Evolutionary conservation across 2,888 invertebrate species (phyloP), one percentile per base, ranked within the genome.

Genomic region (Ichneumoninae sp.): DNA sequence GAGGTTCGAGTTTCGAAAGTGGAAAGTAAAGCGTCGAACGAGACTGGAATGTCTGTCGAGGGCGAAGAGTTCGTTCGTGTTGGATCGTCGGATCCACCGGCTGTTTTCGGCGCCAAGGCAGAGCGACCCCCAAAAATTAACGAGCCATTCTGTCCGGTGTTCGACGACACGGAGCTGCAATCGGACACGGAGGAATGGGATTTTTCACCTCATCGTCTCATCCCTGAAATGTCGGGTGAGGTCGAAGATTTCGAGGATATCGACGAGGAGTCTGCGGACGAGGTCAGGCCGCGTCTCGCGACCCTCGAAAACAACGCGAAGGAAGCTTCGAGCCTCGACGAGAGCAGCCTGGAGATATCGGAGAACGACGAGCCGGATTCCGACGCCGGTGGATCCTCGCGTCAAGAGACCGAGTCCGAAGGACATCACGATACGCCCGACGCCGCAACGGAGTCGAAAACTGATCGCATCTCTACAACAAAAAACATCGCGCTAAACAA

Each of bases 121-220:
- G 1, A 7, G 13, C 47, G 47, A 47, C 16, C 19, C 13, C 2
- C 36, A 60, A 69, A 22, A 36, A 73, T 33, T 3, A 3, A 52
- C 3, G 26, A 8, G 0, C 22, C 60, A 30, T 50, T 13, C 33
- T 60, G 78, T 36, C 85, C 83, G 16, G 68, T 89, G n/a, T 86
- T 87, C 0, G 85, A 90, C 65, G 89, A 89, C 40, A 4, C 50
- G 5, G 83, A 87, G 68, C 8, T 79, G 44, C 60, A 82, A 47
- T 79, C 71, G 16, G 86, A 88, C 16, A 63, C 8, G 3, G 66
- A 85, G 13, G 85, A 88, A 52, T 89, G 86, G 85, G 88, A 88
- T 81, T 71, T 44, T 40, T 33, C 65, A 19, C 57, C 70, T 2
- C 16, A 30, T 33, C 2, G 30, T 16, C 4, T 30, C 6, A n/a